Evolutionary conservation across 1,140 invertebrate species (phyloP).

Genomic region (Drosophila sucinea): DNA sequence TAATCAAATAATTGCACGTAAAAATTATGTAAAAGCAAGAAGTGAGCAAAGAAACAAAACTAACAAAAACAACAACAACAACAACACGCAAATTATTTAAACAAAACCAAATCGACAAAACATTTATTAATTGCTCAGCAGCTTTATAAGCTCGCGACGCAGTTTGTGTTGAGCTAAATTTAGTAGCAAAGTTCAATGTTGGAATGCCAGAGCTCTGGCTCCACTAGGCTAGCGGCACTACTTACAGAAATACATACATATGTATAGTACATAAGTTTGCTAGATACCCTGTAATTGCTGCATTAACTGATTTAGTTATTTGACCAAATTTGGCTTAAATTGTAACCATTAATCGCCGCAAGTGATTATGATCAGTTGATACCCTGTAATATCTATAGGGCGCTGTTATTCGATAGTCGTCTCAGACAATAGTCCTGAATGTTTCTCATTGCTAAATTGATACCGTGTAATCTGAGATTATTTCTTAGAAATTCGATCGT

Average conservation of each 20-base stretch:
- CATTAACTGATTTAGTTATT: too few relatives aligned
- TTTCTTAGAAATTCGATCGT: too few relatives aligned
- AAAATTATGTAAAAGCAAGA: conserved; percentile 61
- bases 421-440: too few relatives aligned
- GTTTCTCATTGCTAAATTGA: too few relatives aligned
- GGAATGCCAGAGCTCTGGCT: background rate
- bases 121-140: conserved; percentile 46
- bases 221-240: background rate
- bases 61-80: conserved; percentile 28
- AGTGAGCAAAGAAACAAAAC: conserved; percentile 49
- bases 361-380: too few relatives aligned
- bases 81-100: background rate
- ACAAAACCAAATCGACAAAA: conserved; percentile 11
- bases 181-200: conserved; percentile 70
- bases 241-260: background rate
- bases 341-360: too few relatives aligned
- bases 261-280: background rate
- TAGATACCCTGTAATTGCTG: background rate
- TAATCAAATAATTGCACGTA: conserved; percentile 70
- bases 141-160: conserved; percentile 64
- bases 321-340: too few relatives aligned
- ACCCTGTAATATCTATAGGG: too few relatives aligned
- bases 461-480: too few relatives aligned
- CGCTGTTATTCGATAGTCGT: too few relatives aligned
- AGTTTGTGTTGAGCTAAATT: conserved; percentile 69